phyloP scores from a whole-genome alignment of 1,140 invertebrate genomes.

The Cydia pomonella region DNA sequence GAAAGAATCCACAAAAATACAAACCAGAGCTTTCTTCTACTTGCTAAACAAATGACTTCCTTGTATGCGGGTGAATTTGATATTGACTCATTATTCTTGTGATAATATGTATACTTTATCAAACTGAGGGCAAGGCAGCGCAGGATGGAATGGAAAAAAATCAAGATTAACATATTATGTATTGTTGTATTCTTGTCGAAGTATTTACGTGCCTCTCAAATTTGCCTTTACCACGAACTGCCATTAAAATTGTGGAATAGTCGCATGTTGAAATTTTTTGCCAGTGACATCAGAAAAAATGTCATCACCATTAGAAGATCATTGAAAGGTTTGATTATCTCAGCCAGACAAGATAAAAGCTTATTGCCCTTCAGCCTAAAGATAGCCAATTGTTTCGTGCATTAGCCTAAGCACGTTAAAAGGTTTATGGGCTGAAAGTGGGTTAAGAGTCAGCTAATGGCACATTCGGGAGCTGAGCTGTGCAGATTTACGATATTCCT shows the following conservation, averaged over 20 bases:
- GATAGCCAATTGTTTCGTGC: not conserved
- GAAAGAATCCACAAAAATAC: too few species aligned
- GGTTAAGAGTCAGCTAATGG: constrained; percentile 25
- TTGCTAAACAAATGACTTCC: too few species aligned
- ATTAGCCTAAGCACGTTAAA: constrained; percentile 19
- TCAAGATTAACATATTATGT: too few species aligned
- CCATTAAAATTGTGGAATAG: not conserved
- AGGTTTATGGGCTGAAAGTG: constrained; percentile 6
- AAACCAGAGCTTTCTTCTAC: too few species aligned
- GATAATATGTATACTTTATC: too few species aligned
- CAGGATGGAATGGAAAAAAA: too few species aligned
- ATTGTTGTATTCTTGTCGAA: not conserved
- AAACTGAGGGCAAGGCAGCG: too few species aligned
- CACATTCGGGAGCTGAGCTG: not conserved
- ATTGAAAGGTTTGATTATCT: not conserved
- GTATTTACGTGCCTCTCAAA: not conserved
- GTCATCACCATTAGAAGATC: not conserved
- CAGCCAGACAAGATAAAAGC: constrained; percentile 2
- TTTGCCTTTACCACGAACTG: not conserved
- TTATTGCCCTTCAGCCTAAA: not conserved
- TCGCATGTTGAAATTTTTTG: not conserved
- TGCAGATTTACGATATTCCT: constrained; percentile 6
- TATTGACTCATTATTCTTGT: too few species aligned
- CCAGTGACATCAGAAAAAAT: not conserved
- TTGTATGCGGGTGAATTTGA: too few species aligned